Evolutionary conservation across 2,113 vertebrate species (phyloP).

Genomic region (Ursus arctos): DNA sequence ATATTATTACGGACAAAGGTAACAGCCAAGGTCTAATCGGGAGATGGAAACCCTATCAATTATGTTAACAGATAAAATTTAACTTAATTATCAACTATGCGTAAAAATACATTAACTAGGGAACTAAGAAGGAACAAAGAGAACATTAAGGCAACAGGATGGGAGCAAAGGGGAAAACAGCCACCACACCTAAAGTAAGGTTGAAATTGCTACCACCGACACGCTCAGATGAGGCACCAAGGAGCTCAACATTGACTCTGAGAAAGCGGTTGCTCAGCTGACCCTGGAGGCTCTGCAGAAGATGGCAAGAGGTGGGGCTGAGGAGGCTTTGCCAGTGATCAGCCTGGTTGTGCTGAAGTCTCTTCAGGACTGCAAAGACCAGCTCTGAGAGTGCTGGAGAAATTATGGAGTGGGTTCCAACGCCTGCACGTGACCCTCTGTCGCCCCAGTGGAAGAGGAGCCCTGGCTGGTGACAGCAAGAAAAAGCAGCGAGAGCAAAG

Average conservation of each 20-base stretch:
- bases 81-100: neutral
- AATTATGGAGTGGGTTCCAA: fast-evolving
- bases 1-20: neutral
- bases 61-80: neutral
- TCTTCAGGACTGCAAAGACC: neutral
- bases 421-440: neutral
- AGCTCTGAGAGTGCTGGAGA: neutral
- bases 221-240: no score
- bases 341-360: fast-evolving
- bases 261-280: neutral
- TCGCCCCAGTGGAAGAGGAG: neutral
- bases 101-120: neutral
- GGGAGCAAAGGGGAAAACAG: neutral
- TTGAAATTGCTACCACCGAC: neutral
- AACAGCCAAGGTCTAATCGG: neutral
- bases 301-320: no score
- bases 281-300: no score
- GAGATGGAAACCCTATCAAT: neutral
- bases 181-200: neutral
- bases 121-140: neutral
- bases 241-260: neutral
- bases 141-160: neutral
- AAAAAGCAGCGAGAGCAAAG: neutral
- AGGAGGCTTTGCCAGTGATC: neutral
- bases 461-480: neutral